Evolutionary conservation across 2,888 invertebrate genomes (phyloP), one percentile per base, ranked within the genome.

Genomic region (Amaurobius ferox): DNA sequence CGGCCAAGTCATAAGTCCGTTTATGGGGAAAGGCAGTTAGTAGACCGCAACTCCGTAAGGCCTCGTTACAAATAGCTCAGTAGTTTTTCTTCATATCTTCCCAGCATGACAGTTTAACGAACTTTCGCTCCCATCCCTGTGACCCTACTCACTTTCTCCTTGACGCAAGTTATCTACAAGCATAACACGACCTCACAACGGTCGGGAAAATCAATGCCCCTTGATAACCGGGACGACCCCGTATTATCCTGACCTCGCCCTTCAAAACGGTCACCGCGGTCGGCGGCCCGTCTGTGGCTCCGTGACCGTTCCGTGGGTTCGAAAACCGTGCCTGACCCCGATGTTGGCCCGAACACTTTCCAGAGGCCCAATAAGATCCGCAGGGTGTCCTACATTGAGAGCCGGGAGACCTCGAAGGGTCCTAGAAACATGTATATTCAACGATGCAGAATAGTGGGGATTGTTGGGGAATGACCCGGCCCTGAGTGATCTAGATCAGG

Each of bases 281-380:
- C 44, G 44, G 44, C 44, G 44, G 44, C n/a, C 44, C 9, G n/a
- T n/a, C n/a, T n/a, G 44, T 13, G 44, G 44, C 44, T 3, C 16
- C 16, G 16, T 44, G 44, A 44, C 44, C 44, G 44, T n/a, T 44
- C 44, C 6, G 44, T n/a, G 35, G n/a, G 44, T 44, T 44, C 44
- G 44, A 44, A 44, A n/a, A 23, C 55, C 55, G 55, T 23, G 55
- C 19, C 55, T 55, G 55, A 55, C 55, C 55, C 55, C 55, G 55
- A 13, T 11, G 44, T 2, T 5, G 44, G 9, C 2, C 13, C 16
- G 44, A 55, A 23, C 23, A 23, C 55, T 55, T 55, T 55, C 55
- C 7, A 30, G 32, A 30, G 62, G 7, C 62, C 55, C 55, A 19
- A 9, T 55, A 23, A 16, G 55, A 19, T n/a, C n/a, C 55, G 55